Evolutionary conservation across 2,797 vertebrate species (phyloP), one percentile per base, ranked within the genome.

Genomic region (Melanotaenia boesemani): DNA sequence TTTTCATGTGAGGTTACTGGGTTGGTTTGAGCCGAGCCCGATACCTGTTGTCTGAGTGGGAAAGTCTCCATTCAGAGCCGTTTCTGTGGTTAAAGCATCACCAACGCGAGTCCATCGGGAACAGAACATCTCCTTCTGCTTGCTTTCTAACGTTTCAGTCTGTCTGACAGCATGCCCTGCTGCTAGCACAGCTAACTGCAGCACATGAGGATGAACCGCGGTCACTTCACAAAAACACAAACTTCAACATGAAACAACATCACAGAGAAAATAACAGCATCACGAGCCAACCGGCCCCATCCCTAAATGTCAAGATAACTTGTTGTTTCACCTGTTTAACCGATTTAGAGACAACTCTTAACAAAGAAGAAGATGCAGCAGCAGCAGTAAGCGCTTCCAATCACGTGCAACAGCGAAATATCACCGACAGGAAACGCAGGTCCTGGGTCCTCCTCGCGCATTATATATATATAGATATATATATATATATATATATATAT

Each of bases 331-430:
- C 88, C 90, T 86, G 74, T 22, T 18, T 16, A 6, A 22, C 16
- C 18, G 1, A 10, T 52, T 6, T 48, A 57, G 1, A 15, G 60
- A 55, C 10, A 39, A 5, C 24, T 71, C 63, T 59, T 69, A 20
- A 72, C 72, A 69, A 36, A 9, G 36, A 18, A 48, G 32, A 3
- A 34, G 32, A 34, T 34, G 32, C 7, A 4, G 3, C 32, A 34
- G 32, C 32, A 34, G 3, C 32, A 34, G 5, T 2, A 24, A 66
- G 70, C 67, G 37, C 77, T 67, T 76, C 67, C 75, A 28, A 37
- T 26, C 26, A 48, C 65, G 84, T 88, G 90, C 77, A 79, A 73
- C 89, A 54, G 7, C 61, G n/a, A 86, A 88, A 89, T 24, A 55
- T 2, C 22, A 18, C 85, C 87, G 89, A 55, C 2, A 36, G 79